Evolutionary conservation across 2,113 vertebrate genomes (phyloP).

Genomic region (Ia io): DNA sequence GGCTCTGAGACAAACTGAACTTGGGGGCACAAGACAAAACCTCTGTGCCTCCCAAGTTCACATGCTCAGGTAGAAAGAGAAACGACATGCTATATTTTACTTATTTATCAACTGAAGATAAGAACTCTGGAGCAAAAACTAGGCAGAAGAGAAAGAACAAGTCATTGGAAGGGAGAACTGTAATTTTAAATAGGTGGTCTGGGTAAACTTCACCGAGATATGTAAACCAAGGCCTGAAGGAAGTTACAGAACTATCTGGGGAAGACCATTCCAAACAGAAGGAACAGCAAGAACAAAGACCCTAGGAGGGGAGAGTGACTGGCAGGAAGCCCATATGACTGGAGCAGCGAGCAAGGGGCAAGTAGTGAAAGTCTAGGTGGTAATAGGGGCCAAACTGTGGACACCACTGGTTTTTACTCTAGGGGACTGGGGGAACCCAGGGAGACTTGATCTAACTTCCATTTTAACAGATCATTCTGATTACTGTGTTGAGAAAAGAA

Average conservation of each 20-base stretch:
- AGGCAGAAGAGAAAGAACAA: not conserved
- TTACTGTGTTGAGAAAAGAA: not conserved
- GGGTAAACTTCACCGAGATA: not conserved
- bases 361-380: not conserved
- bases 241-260: not conserved
- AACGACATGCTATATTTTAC: not conserved
- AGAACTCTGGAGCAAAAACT: not conserved
- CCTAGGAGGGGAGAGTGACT: not conserved
- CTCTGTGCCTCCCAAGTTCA: not conserved
- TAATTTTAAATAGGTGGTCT: not conserved
- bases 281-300: not conserved
- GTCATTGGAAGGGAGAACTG: not conserved
- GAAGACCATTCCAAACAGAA: not conserved
- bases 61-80: not conserved
- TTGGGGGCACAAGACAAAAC: not conserved
- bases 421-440: not conserved
- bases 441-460: not conserved
- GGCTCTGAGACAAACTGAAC: not conserved
- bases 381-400: not conserved
- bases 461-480: not conserved
- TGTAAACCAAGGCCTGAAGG: not conserved
- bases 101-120: not conserved
- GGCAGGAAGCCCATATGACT: not conserved
- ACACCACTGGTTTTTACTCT: not conserved
- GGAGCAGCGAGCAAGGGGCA: not conserved